Evolutionary conservation across 2,888 invertebrate species (phyloP).

Genomic region (Eurytoma californica): DNA sequence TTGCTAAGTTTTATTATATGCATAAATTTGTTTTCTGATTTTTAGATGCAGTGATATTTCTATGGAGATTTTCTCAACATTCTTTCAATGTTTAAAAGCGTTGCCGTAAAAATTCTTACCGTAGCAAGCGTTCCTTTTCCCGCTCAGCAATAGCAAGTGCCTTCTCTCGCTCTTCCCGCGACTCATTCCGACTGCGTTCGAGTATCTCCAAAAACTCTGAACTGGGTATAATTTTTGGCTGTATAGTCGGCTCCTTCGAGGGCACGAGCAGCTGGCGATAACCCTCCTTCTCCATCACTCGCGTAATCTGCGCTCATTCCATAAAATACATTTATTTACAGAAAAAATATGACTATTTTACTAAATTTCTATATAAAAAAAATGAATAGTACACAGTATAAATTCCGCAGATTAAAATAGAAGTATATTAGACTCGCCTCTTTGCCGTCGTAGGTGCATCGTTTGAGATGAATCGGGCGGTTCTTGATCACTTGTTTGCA

Average conservation of each 20-base stretch:
- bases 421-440: slow-evolving; percentile 49
- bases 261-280: slow-evolving; percentile 74
- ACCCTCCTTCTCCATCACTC: slow-evolving; percentile 37
- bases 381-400: neutral
- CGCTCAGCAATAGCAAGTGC: slow-evolving; percentile 58
- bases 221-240: slow-evolving; percentile 79
- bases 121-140: slow-evolving; percentile 62
- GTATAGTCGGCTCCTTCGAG: slow-evolving; percentile 76
- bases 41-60: too few species aligned
- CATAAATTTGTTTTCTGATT: too few species aligned
- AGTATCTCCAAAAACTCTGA: slow-evolving; percentile 77
- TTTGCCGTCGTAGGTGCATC: slow-evolving; percentile 60
- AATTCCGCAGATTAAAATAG: neutral
- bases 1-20: too few species aligned
- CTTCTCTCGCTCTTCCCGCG: slow-evolving; percentile 62
- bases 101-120: slow-evolving; percentile 31
- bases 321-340: neutral
- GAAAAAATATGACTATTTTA: neutral
- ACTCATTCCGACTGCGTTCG: slow-evolving; percentile 58
- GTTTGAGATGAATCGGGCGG: slow-evolving; percentile 59
- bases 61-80: too few species aligned
- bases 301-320: slow-evolving; percentile 24
- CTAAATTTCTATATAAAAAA: neutral
- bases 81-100: neutral
- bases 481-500: slow-evolving; percentile 58